phyloP scores from a whole-genome alignment of 2,888 invertebrate species.

The Doris montereyensis region DNA sequence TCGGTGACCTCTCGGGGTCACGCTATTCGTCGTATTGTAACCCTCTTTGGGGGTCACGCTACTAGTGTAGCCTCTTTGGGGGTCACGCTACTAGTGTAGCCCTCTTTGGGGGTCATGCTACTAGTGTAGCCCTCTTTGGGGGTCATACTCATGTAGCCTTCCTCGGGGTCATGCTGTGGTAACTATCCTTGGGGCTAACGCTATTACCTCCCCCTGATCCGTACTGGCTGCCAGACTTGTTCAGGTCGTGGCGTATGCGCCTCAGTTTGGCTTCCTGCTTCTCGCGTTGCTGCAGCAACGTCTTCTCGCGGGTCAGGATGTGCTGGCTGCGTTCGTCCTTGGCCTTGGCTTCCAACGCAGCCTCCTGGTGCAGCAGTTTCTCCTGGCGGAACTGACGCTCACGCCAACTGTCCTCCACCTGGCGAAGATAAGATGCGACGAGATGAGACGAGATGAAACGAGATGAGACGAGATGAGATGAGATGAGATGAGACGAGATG shows the following conservation, averaged over 20 bases:
- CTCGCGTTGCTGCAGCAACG: constrained; percentile 28
- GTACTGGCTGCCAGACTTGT: not conserved
- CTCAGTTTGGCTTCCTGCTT: constrained; percentile 30
- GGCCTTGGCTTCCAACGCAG: constrained; percentile 22
- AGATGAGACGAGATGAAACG: too few relatives aligned
- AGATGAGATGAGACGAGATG: too few relatives aligned
- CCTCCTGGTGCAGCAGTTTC: constrained; percentile 35
- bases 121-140: too few relatives aligned
- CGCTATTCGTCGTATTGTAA: too few relatives aligned
- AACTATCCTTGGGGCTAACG: not conserved
- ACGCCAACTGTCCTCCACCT: constrained; percentile 35
- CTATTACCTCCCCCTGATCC: not conserved
- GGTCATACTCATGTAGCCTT: too few relatives aligned
- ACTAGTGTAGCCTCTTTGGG: too few relatives aligned
- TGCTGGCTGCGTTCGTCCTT: constrained; percentile 29
- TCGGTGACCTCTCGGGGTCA: too few relatives aligned
- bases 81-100: too few relatives aligned
- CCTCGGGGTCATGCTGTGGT: not conserved
- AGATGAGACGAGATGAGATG: too few relatives aligned
- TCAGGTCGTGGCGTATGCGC: not conserved
- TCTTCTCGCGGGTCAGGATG: constrained; percentile 39
- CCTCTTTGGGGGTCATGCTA: too few relatives aligned
- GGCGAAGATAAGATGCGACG: too few relatives aligned
- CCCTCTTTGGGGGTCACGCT: too few relatives aligned
- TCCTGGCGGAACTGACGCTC: constrained; percentile 32